These are phyloP conservation scores for Lophotis ruficrista DNA, from an alignment of 2,113 vertebrate species.

Conservation along the genomic window DNA sequence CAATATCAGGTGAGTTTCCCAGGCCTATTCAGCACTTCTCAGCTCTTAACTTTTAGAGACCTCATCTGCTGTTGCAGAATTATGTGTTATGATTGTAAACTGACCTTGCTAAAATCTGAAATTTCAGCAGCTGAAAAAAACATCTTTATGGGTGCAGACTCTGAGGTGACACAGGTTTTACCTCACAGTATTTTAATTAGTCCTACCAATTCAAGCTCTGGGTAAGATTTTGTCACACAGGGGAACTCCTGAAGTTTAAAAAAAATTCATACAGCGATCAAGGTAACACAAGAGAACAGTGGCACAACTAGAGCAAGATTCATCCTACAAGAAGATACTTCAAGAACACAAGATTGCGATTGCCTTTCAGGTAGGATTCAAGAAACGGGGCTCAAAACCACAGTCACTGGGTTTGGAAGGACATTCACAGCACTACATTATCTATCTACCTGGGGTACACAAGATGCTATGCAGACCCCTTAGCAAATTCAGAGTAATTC, in stretches of 20 bases:
- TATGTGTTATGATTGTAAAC: neutral
- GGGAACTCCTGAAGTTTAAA: neutral
- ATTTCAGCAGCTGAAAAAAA: neutral
- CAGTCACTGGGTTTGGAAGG: neutral
- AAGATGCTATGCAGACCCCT: neutral
- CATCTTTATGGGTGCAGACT: neutral
- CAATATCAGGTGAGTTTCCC: neutral
- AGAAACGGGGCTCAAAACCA: neutral
- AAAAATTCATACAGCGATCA: neutral
- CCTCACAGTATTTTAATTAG: rapidly evolving
- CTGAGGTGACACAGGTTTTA: neutral
- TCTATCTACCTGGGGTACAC: neutral
- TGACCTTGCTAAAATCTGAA: neutral
- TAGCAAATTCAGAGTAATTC: neutral
- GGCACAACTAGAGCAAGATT: neutral
- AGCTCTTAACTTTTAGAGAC: neutral
- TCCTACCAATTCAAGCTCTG: neutral
- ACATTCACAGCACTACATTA: neutral
- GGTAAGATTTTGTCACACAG: neutral
- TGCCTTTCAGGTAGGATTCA: neutral
- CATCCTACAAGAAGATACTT: neutral
- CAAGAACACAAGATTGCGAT: neutral
- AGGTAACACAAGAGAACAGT: neutral
- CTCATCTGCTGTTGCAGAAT: neutral
- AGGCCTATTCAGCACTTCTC: neutral